These are phyloP conservation scores for Formica exsecta DNA, from an alignment of 1,140 invertebrate species.

Conservation along the genomic window DNA sequence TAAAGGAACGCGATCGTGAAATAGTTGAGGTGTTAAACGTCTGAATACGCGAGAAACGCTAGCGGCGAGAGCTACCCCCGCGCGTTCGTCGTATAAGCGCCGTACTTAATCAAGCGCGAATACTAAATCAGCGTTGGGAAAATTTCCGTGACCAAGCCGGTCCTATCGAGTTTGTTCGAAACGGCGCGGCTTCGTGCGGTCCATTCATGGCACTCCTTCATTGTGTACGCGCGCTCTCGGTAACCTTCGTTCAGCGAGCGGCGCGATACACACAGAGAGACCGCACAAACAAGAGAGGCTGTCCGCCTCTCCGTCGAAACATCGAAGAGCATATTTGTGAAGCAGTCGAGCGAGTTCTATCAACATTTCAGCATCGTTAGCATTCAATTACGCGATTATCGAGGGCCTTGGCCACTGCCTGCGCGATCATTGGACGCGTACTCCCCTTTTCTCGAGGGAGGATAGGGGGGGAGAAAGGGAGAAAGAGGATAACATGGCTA, in stretches of 20 bases:
- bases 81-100: conserved; percentile 31
- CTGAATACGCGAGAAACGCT: conserved; percentile 36
- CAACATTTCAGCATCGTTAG: conserved; percentile 79
- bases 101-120: conserved; percentile 50
- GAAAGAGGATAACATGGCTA: neutral
- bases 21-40: neutral
- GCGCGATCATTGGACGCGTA: conserved; percentile 49
- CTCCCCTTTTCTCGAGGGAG: neutral
- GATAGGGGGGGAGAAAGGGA: neutral
- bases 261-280: conserved; percentile 17
- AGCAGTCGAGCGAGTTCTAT: conserved; percentile 75
- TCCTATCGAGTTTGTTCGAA: conserved; percentile 42
- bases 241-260: conserved; percentile 63
- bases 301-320: conserved; percentile 57
- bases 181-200: conserved; percentile 2
- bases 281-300: conserved; percentile 68
- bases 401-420: conserved; percentile 64
- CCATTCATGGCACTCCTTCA: conserved; percentile 59
- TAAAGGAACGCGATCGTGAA: neutral
- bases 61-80: neutral
- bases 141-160: conserved; percentile 29
- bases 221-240: conserved; percentile 56
- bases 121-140: conserved; percentile 48
- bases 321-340: conserved; percentile 77
- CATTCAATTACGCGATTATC: conserved; percentile 81